phyloP scores from a whole-genome alignment of 2,888 invertebrate species.

The Eupsilia transversa region DNA sequence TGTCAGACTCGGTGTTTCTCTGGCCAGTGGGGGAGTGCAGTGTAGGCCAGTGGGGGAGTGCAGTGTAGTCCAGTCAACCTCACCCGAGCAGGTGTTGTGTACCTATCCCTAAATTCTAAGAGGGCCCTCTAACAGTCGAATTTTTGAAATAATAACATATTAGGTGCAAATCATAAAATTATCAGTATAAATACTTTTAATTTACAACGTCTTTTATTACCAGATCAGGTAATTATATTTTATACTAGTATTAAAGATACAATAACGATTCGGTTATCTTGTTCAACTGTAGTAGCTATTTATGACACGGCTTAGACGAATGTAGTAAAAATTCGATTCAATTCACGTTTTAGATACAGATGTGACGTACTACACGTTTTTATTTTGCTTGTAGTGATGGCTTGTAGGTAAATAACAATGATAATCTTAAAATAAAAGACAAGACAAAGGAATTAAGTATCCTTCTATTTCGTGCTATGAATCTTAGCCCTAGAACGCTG shows the following conservation, averaged over 20 bases:
- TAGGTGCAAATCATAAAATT: slow-evolving; percentile 4
- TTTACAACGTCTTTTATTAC: slow-evolving; percentile 40
- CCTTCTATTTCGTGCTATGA: too few species aligned
- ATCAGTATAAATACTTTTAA: slow-evolving; percentile 22
- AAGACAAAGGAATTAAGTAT: too few species aligned
- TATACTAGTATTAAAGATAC: slow-evolving; percentile 34
- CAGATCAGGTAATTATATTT: slow-evolving; percentile 44
- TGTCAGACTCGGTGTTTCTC: too few species aligned
- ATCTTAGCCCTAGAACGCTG: too few species aligned
- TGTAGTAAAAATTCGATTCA: slow-evolving; percentile 20
- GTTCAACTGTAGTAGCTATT: slow-evolving; percentile 37
- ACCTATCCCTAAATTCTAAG: too few species aligned
- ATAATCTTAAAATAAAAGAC: too few species aligned
- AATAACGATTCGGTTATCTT: slow-evolving; percentile 23
- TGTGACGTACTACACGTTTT: slow-evolving; percentile 12
- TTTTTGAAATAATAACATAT: slow-evolving; percentile 12
- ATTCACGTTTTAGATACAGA: slow-evolving; percentile 25
- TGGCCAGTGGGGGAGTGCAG: too few species aligned
- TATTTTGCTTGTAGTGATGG: not conserved
- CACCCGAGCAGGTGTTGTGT: too few species aligned
- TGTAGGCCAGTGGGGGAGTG: too few species aligned
- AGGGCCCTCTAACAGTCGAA: not conserved
- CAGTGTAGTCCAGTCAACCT: too few species aligned
- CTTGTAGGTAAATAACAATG: too few species aligned
- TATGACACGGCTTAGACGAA: slow-evolving; percentile 39